Conservation (phyloP, 2,113 vertebrate species). For the Ondatra zibethicus region DNA sequence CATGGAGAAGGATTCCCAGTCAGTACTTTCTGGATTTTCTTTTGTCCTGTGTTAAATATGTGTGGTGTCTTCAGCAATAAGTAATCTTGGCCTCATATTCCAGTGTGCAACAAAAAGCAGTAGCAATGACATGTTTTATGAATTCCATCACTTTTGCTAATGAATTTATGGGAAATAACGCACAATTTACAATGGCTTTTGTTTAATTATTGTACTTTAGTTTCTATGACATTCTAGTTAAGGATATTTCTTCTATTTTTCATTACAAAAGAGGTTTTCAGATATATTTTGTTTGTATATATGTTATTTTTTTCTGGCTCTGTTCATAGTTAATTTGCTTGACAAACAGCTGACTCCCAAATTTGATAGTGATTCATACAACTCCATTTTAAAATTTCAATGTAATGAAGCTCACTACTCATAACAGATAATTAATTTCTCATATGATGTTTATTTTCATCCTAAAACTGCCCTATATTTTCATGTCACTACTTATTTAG, state of each 20-base stretch:
- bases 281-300: background rate
- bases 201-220: background rate
- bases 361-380: background rate
- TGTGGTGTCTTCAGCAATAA: background rate
- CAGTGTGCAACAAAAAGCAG: background rate
- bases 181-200: background rate
- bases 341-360: background rate
- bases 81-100: background rate
- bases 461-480: conserved; percentile 42
- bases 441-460: conserved; percentile 1
- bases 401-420: background rate
- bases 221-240: background rate
- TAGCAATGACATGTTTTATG: background rate
- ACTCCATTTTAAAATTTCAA: conserved; percentile 12
- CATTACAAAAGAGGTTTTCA: background rate
- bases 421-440: background rate
- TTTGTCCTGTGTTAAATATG: background rate
- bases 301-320: background rate
- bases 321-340: background rate
- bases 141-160: background rate
- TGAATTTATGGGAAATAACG: background rate
- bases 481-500: background rate
- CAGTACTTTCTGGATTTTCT: background rate
- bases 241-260: background rate
- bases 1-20: background rate